Evolutionary conservation across 2,113 vertebrate species (phyloP).

Genomic region (Brachirus orientalis): DNA sequence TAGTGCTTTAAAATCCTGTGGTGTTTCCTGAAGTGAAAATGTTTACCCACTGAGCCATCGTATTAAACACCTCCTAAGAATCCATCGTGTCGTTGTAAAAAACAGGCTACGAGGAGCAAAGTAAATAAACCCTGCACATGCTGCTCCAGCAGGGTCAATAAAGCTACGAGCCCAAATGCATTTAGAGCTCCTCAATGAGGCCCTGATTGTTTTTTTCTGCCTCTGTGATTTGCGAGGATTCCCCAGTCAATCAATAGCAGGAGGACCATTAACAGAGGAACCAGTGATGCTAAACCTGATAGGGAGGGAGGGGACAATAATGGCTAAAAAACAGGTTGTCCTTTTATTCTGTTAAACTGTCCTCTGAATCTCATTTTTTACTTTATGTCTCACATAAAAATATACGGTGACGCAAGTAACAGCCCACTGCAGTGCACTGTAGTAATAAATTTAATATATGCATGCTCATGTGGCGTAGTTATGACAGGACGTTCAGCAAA

Average conservation of each 20-base stretch:
- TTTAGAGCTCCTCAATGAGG: conserved; percentile 69
- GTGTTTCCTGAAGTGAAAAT: too few species aligned
- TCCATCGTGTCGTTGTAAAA: conserved; percentile 54
- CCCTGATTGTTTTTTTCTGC: conserved; percentile 66
- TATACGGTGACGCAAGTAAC: conserved; percentile 15
- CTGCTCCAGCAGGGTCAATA: conserved; percentile 68
- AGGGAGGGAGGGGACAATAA: neutral
- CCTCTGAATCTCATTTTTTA: conserved; percentile 18
- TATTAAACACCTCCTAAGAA: conserved; percentile 18
- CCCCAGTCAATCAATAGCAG: conserved; percentile 79
- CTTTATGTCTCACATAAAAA: neutral
- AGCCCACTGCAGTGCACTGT: neutral
- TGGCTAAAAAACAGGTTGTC: conserved; percentile 15
- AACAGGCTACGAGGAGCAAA: conserved; percentile 42
- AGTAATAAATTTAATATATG: conserved; percentile 4
- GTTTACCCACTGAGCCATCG: too few species aligned
- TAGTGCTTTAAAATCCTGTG: too few species aligned
- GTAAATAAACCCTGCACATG: conserved; percentile 65
- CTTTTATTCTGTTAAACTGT: conserved; percentile 10
- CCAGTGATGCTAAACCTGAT: conserved; percentile 46
- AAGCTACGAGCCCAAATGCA: conserved; percentile 69
- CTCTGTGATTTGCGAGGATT: conserved; percentile 64
- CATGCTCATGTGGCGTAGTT: neutral
- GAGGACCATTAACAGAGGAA: conserved; percentile 71
- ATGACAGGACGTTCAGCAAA: conserved; percentile 40